phyloP scores from a whole-genome alignment of 2,113 vertebrate species.

The Rhabdornis inornatus region DNA sequence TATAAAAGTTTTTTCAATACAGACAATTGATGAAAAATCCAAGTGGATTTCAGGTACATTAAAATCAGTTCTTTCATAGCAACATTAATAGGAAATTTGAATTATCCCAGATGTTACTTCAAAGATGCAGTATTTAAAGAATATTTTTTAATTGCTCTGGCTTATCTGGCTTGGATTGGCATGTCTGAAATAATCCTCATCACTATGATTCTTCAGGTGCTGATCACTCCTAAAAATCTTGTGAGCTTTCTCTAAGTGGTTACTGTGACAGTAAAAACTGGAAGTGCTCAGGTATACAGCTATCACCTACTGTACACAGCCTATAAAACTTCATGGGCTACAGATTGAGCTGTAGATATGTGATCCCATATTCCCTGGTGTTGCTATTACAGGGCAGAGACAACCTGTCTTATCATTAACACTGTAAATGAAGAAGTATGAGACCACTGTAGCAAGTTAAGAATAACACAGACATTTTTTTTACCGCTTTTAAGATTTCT shows the following conservation, averaged over 20 bases:
- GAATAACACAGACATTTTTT: background rate
- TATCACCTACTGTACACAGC: background rate
- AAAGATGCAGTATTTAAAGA: background rate
- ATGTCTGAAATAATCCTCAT: background rate
- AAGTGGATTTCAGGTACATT: background rate
- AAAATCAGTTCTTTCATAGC: background rate
- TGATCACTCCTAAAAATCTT: background rate
- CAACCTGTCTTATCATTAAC: background rate
- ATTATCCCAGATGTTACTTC: background rate
- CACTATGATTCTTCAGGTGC: background rate
- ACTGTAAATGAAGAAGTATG: slow-evolving; percentile 32
- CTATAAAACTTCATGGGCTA: background rate
- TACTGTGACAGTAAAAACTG: background rate
- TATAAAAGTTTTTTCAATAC: background rate
- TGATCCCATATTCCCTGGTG: background rate
- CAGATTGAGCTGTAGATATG: background rate
- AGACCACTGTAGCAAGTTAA: slow-evolving; percentile 23
- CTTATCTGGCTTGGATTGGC: background rate
- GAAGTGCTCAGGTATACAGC: background rate
- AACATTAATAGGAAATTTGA: background rate
- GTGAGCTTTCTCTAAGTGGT: background rate
- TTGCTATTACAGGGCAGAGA: background rate
- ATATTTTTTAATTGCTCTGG: background rate
- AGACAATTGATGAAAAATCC: background rate
- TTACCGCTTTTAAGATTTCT: slow-evolving; percentile 5